Evolutionary conservation across 92 coral and sea anemone genomes (phyloP), one percentile per base, ranked within the genome.

Genomic region (Zoanthus solanderi): DNA sequence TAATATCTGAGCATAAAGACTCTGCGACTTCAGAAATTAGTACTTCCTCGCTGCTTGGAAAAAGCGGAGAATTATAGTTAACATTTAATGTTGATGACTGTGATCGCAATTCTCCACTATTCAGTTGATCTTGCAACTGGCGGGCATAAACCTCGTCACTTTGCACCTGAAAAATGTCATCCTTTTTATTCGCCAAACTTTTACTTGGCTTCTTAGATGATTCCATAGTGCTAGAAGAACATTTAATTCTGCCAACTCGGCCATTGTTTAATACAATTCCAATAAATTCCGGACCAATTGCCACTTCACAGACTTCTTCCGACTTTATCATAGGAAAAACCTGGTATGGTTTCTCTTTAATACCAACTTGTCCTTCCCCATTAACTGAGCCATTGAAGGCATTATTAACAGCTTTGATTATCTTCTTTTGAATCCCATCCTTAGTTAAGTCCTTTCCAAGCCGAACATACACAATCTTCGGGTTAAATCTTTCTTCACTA

Each of bases 391-490:
- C 96, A 31, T 85, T 86, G 79, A 89, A 83, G 45, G 90, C 96
- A 50, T 90, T 90, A 78, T 89, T 93, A 42, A 93, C 86, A 50
- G 71, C 83, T 87, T 93, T 95, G 78, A 93, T 89, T 79, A 95
- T 89, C 77, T 93, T 92, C 80, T 91, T 91, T 87, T 95, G 96
- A 71, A 93, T 87, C 28, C 87, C 82, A 50, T 95, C 98, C 76
- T 95, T 95, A n/a, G 98, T 89, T 86, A 89, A 90, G 78, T 95
- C 96, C 76, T 95, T 95, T 54, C 96, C 92, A 11, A 95, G 89
- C 29, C 98, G 94, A 69, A 95, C 83, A 87, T 89, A 95, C 67
- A 95, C 79, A 86, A 95, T 88, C 78, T 88, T 86, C 30, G 98
- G 98, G 61, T 90, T 90, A 45, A 37, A 89, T 69, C 74, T 79